Conservation (phyloP, 2,888 invertebrate species). For the Drosophila nr. medialis region DNA sequence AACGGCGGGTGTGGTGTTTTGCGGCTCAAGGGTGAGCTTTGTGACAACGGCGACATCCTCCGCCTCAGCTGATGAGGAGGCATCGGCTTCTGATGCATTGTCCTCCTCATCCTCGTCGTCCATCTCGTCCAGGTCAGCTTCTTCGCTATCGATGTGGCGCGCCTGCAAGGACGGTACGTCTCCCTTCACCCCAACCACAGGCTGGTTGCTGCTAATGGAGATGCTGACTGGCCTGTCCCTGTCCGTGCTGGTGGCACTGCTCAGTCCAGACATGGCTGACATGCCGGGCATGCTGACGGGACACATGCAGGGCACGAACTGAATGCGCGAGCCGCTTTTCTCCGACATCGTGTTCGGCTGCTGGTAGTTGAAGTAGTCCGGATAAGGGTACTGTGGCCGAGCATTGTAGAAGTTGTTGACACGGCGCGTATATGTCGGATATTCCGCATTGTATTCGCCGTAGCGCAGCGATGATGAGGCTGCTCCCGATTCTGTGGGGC, state of each 20-base stretch:
- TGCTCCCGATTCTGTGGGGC: slow-evolving; percentile 41
- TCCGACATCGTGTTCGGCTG: slow-evolving; percentile 42
- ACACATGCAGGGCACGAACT: slow-evolving; percentile 84
- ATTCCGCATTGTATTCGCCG: slow-evolving; percentile 54
- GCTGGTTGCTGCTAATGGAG: slow-evolving; percentile 26
- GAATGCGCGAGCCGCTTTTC: slow-evolving; percentile 60
- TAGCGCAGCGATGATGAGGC: slow-evolving; percentile 38
- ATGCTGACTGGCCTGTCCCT: slow-evolving; percentile 37
- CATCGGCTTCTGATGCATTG: slow-evolving; percentile 9
- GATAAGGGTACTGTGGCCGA: slow-evolving; percentile 82
- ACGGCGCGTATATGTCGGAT: slow-evolving; percentile 80
- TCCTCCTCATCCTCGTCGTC: slow-evolving; percentile 20
- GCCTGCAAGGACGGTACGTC: slow-evolving; percentile 46
- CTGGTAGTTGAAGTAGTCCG: slow-evolving; percentile 80
- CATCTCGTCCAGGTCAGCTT: slow-evolving; percentile 29
- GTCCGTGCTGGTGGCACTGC: slow-evolving; percentile 25
- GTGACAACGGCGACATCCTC: slow-evolving; percentile 12
- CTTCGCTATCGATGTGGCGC: slow-evolving; percentile 47
- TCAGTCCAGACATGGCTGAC: slow-evolving; percentile 15
- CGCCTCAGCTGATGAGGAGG: slow-evolving; percentile 1
- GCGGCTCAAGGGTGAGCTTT: slow-evolving; percentile 28
- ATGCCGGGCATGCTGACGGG: slow-evolving; percentile 76
- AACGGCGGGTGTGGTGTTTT: slow-evolving; percentile 48
- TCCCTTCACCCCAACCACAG: slow-evolving; percentile 11
- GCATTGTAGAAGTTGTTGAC: slow-evolving; percentile 73